Conservation (phyloP, 2,797 vertebrate species). For the Sitta carolinensis region DNA sequence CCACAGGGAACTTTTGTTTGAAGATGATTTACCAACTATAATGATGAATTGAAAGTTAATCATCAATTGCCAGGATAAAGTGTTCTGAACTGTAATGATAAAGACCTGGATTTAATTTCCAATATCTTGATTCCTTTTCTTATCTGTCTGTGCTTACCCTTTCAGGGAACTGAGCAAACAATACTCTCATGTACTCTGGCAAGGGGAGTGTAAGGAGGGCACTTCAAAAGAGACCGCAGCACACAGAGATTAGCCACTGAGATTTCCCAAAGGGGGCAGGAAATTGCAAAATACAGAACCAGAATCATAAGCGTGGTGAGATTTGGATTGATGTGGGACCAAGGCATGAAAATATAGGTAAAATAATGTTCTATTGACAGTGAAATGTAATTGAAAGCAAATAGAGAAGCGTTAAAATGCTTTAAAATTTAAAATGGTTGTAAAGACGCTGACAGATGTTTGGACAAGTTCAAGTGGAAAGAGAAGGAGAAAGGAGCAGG, state of each 20-base stretch:
- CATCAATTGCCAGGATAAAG: background rate
- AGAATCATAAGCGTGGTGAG: background rate
- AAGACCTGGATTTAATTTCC: constrained; percentile 54
- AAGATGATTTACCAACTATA: constrained; percentile 16
- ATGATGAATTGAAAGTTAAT: constrained; percentile 20
- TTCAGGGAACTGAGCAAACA: background rate
- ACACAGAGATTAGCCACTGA: background rate
- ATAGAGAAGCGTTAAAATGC: background rate
- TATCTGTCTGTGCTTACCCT: background rate
- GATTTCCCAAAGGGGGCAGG: background rate
- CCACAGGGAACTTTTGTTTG: constrained; percentile 8
- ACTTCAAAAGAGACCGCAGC: background rate
- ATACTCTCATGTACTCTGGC: background rate
- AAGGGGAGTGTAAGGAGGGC: background rate
- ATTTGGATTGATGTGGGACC: background rate
- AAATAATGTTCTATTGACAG: background rate
- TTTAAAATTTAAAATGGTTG: background rate
- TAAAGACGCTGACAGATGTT: background rate
- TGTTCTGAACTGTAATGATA: constrained; percentile 9
- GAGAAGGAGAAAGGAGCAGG: background rate
- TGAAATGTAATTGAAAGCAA: background rate
- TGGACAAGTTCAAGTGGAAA: background rate
- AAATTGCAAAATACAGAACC: background rate
- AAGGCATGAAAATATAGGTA: background rate
- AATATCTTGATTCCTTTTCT: constrained; percentile 34